Evolutionary conservation across 1,140 invertebrate genomes (phyloP).

Genomic region (Protaetia brevitarsis): DNA sequence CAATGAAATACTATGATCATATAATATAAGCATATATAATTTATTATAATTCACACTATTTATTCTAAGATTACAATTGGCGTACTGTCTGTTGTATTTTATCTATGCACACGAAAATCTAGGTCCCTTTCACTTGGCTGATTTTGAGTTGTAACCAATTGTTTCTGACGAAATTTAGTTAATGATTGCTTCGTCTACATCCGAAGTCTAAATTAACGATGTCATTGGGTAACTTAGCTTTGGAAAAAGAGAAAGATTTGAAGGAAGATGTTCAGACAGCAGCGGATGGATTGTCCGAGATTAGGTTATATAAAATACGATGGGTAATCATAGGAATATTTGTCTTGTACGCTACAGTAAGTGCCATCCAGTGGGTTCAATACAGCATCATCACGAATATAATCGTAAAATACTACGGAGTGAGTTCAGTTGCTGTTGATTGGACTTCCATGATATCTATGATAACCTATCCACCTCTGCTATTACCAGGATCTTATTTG

Average conservation of each 20-base stretch:
- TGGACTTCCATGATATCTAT: slow-evolving; percentile 53
- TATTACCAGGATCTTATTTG: slow-evolving; percentile 39
- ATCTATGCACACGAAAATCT: too few relatives aligned
- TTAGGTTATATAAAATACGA: slow-evolving; percentile 6
- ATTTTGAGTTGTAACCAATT: too few relatives aligned
- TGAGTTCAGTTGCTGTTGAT: slow-evolving; percentile 56
- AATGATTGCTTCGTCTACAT: too few relatives aligned
- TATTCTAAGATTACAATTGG: too few relatives aligned
- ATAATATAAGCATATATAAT: too few relatives aligned
- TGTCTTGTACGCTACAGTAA: not conserved
- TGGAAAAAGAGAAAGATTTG: not conserved
- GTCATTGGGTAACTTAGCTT: not conserved
- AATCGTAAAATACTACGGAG: slow-evolving; percentile 2
- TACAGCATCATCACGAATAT: slow-evolving; percentile 22
- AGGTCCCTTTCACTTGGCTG: too few relatives aligned
- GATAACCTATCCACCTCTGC: slow-evolving; percentile 38
- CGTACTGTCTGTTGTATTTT: too few relatives aligned
- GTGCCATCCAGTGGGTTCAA: slow-evolving; percentile 19
- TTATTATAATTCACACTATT: too few relatives aligned
- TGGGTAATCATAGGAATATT: slow-evolving; percentile 9
- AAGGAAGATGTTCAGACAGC: not conserved
- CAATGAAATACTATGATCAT: too few relatives aligned
- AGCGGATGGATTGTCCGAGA: not conserved
- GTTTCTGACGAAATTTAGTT: too few relatives aligned
- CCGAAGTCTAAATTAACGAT: not conserved